Conservation (phyloP, 2,113 vertebrate species). For the Illadopsis cleaveri region DNA sequence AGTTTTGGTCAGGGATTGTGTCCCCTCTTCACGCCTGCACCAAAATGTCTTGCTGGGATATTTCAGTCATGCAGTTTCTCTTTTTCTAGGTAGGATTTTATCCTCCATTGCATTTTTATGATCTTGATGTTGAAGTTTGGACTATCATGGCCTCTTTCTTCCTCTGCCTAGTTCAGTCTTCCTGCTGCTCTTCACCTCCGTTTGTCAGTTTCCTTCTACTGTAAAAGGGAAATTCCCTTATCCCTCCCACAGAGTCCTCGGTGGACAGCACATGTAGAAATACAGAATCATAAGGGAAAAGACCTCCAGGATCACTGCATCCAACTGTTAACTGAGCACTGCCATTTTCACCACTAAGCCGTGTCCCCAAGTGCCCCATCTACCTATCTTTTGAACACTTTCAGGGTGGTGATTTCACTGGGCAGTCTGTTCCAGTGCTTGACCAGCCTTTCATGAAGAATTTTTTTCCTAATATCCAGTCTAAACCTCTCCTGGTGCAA, state of each 20-base stretch:
- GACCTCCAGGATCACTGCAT: not conserved
- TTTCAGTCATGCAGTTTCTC: not conserved
- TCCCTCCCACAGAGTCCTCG: too few relatives aligned
- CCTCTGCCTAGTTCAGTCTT: not conserved
- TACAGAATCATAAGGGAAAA: not conserved
- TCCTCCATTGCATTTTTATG: rapidly evolving
- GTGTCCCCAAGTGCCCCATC: not conserved
- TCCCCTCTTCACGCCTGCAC: not conserved
- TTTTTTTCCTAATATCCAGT: not conserved
- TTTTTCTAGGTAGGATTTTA: not conserved
- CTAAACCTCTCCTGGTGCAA: not conserved
- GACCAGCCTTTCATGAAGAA: not conserved
- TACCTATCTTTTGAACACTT: not conserved
- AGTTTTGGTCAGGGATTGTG: rapidly evolving
- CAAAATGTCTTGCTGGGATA: not conserved
- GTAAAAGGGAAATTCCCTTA: not conserved
- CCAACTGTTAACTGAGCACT: not conserved
- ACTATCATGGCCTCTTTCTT: not conserved
- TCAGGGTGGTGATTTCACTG: not conserved
- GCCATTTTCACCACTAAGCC: not conserved
- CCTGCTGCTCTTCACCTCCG: not conserved
- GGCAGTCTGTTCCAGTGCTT: not conserved
- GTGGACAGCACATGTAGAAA: not conserved
- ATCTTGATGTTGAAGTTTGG: not conserved
- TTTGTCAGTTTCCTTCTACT: not conserved